Evolutionary conservation across 2,888 invertebrate genomes (phyloP).

Genomic region (Acholoe squamosa): DNA sequence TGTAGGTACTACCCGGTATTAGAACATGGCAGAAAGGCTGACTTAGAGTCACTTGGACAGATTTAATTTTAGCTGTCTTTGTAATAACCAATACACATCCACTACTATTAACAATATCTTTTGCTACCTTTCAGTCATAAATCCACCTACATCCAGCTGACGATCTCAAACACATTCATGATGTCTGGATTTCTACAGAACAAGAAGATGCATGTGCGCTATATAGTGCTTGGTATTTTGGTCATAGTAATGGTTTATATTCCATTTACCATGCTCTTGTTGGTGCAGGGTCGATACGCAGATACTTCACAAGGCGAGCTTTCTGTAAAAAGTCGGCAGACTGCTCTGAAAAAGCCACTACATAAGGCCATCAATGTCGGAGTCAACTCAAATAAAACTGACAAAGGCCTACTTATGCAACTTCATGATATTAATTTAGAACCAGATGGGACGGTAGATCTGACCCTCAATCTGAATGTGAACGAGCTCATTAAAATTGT

Average conservation of each 20-base stretch:
- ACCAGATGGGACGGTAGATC: conserved; percentile 34
- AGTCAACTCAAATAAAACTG: not conserved
- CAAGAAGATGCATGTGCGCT: not conserved
- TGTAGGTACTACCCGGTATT: no score
- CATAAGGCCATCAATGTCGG: not conserved
- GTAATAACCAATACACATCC: no score
- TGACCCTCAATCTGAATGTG: conserved; percentile 37
- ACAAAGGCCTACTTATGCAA: not conserved
- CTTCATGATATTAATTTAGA: not conserved
- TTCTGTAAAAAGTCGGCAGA: not conserved
- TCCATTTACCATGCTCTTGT: not conserved
- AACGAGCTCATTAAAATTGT: not conserved
- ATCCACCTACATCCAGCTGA: no score
- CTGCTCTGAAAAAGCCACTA: not conserved
- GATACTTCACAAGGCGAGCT: not conserved
- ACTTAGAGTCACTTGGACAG: no score
- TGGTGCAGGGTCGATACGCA: not conserved
- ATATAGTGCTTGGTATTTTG: not conserved
- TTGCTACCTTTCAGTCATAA: no score
- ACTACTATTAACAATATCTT: no score
- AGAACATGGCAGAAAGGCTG: no score
- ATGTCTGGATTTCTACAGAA: not conserved
- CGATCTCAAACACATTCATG: not conserved
- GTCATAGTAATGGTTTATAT: conserved; percentile 44
- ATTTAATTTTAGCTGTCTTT: no score